These are phyloP conservation scores for Brienomyrus longianalis DNA, from an alignment of 2,113 vertebrate species.

Conservation along the genomic window DNA sequence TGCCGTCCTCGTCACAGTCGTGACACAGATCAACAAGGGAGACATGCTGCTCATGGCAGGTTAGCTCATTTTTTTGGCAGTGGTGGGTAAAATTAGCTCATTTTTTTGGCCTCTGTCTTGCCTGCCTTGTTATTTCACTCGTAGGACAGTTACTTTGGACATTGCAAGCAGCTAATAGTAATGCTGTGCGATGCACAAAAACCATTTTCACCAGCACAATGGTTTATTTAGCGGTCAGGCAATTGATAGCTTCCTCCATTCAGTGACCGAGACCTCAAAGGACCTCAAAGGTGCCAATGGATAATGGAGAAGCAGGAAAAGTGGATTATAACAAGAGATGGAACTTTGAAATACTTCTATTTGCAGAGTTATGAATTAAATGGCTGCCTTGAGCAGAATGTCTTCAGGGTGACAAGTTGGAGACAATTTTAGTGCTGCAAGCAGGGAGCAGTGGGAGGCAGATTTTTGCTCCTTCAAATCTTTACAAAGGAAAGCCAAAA, in stretches of 20 bases:
- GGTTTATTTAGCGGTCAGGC: background rate
- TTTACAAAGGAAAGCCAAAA: background rate
- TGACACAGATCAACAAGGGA: background rate
- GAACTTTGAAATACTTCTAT: background rate
- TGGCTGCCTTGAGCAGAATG: background rate
- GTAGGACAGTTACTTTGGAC: background rate
- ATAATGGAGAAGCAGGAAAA: background rate
- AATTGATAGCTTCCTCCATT: background rate
- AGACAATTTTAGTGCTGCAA: background rate
- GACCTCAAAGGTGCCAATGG: too few relatives aligned
- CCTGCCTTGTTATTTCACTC: background rate
- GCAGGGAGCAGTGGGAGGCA: background rate
- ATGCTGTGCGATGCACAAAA: background rate
- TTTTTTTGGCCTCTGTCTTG: constrained; percentile 5
- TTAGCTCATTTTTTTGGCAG: background rate
- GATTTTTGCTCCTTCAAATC: background rate
- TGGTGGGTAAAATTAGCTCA: background rate
- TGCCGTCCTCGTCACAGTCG: background rate
- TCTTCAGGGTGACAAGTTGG: background rate
- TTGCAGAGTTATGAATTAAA: background rate
- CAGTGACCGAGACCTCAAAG: background rate
- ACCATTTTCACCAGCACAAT: background rate
- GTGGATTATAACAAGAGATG: background rate
- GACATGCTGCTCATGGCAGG: background rate
- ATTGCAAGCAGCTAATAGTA: background rate